phyloP scores from a whole-genome alignment of 2,113 vertebrate genomes.

The Leptocoma aspasia region DNA sequence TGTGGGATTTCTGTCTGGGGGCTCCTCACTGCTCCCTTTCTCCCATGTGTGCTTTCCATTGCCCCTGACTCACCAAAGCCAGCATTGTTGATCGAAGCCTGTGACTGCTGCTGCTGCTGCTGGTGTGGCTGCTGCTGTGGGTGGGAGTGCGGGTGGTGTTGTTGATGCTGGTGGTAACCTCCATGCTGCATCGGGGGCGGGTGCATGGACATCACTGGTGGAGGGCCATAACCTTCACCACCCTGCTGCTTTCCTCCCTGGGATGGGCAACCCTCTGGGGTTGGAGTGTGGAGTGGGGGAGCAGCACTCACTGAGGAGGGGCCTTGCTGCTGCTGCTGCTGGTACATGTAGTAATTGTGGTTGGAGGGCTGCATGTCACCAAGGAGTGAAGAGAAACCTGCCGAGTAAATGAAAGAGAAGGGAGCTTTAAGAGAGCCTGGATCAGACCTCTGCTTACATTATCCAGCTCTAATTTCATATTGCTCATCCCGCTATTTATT shows the following conservation, averaged over 20 bases:
- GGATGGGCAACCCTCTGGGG: constrained; percentile 76
- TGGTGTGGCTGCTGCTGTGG: constrained; percentile 68
- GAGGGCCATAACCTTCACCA: constrained; percentile 70
- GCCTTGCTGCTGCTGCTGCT: constrained; percentile 74
- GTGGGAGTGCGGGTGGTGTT: constrained; percentile 73
- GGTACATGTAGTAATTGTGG: constrained; percentile 82
- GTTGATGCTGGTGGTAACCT: constrained; percentile 74
- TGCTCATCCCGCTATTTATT: neutral
- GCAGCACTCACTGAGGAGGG: constrained; percentile 58
- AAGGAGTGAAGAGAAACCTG: constrained; percentile 78
- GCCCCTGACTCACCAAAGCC: constrained; percentile 72
- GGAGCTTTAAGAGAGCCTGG: neutral
- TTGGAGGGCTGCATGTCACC: constrained; percentile 79
- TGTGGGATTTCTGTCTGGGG: neutral
- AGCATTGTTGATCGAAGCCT: constrained; percentile 71
- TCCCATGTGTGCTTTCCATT: neutral
- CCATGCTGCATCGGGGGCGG: constrained; percentile 72
- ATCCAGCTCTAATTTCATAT: neutral
- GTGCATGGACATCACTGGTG: constrained; percentile 76
- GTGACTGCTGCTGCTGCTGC: constrained; percentile 70
- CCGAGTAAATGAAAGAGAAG: neutral
- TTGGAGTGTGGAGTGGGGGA: constrained; percentile 87
- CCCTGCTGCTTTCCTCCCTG: constrained; percentile 69
- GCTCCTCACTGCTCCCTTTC: neutral
- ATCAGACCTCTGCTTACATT: neutral